Percentiles rank a stretch among this genome's conserved stretches.
These are phyloP conservation scores for Hydropsyche betteni DNA, from an alignment of 2,888 invertebrate genomes.

Conservation along the genomic window DNA sequence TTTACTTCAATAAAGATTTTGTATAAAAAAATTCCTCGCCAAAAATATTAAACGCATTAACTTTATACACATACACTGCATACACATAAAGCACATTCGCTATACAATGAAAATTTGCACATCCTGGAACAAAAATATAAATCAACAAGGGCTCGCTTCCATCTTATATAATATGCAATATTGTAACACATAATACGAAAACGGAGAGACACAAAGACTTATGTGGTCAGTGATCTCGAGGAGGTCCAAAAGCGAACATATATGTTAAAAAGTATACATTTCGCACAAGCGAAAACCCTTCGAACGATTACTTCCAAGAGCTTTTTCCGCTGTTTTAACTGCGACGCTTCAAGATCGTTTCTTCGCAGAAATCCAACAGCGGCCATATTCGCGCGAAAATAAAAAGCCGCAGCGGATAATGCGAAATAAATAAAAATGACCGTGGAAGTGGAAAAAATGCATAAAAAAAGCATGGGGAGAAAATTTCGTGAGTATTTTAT, in stretches of 20 bases:
- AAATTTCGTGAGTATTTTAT: constrained; percentile 30
- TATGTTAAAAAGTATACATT: background rate
- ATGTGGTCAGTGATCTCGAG: no score
- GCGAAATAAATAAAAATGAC: background rate
- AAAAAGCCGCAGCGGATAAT: background rate
- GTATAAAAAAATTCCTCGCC: no score
- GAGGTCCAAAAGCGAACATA: background rate
- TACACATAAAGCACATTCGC: no score
- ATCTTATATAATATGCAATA: no score
- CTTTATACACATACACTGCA: no score
- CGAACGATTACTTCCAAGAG: constrained; percentile 3
- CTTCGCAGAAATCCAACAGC: constrained; percentile 6
- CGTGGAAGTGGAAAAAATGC: background rate
- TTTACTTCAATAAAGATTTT: no score
- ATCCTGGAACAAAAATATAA: no score
- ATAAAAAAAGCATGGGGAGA: constrained; percentile 12
- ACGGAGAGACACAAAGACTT: no score
- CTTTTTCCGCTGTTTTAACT: constrained; percentile 19
- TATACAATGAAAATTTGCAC: no score
- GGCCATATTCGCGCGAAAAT: background rate
- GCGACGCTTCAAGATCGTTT: constrained; percentile 16
- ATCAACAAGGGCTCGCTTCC: no score
- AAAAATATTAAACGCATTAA: no score
- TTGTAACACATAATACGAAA: no score
- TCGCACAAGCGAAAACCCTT: background rate